Percentiles rank a stretch among this genome's conserved stretches.
Conservation (phyloP, 2,113 vertebrate genomes). For the Marcusenius ussheri region DNA sequence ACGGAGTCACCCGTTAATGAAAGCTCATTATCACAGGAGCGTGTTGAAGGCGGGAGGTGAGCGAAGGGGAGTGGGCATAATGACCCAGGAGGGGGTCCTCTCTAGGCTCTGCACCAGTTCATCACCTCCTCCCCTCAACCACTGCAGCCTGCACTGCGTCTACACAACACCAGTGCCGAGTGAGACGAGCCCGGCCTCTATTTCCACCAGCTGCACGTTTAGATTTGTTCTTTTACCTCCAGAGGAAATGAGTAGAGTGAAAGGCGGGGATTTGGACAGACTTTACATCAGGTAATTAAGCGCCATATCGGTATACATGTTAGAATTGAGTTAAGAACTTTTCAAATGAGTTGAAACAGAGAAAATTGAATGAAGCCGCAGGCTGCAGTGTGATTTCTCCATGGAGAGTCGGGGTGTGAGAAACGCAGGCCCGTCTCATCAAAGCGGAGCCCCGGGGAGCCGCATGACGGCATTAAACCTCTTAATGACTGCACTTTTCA, state of each 20-base stretch:
- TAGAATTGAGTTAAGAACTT: conserved; percentile 28
- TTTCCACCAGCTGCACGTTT: neutral
- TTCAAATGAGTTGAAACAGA: conserved; percentile 30
- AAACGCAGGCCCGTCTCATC: conserved; percentile 31
- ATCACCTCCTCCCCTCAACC: neutral
- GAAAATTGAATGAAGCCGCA: conserved; percentile 31
- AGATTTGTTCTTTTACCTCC: neutral
- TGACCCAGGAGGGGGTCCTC: neutral
- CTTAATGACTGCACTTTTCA: conserved; percentile 40
- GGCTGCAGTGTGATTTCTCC: conserved; percentile 25
- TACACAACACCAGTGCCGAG: neutral
- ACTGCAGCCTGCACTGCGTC: neutral
- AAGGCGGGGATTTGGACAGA: neutral
- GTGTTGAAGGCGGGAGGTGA: neutral
- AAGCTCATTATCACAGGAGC: neutral
- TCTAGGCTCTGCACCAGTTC: neutral
- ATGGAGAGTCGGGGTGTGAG: conserved; percentile 21
- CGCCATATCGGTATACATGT: conserved; percentile 16
- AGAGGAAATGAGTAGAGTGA: neutral
- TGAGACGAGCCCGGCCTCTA: neutral
- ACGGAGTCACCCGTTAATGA: neutral
- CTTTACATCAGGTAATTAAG: conserved; percentile 17
- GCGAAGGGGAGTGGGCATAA: neutral
- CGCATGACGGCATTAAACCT: conserved; percentile 29
- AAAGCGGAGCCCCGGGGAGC: conserved; percentile 36